phyloP scores from a whole-genome alignment of 2,888 invertebrate species.

The Limnephilus rhombicus region DNA sequence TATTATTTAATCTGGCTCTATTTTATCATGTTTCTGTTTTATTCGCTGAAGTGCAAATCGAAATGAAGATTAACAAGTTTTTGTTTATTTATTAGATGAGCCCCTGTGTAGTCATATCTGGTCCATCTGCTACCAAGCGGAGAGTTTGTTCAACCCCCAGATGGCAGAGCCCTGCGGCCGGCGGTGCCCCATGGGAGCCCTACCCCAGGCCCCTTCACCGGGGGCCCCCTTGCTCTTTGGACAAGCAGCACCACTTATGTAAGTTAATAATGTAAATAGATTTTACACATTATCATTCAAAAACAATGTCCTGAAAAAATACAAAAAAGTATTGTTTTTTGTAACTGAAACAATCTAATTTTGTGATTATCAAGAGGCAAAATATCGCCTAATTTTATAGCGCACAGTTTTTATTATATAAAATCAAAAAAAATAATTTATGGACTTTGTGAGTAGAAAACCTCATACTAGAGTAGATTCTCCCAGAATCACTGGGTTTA shows the following conservation, averaged over 20 bases:
- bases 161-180: constrained; percentile 85
- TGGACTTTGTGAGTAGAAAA: too few species aligned
- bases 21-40: too few species aligned
- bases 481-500: too few species aligned
- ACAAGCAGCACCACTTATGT: constrained; percentile 85
- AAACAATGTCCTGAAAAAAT: too few species aligned
- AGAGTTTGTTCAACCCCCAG: constrained; percentile 81
- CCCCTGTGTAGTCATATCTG: constrained; percentile 89
- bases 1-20: too few species aligned
- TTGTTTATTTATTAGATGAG: constrained; percentile 72
- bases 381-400: too few species aligned
- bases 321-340: too few species aligned
- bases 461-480: too few species aligned
- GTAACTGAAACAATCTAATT: neutral
- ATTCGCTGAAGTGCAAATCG: neutral
- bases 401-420: too few species aligned
- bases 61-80: neutral
- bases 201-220: constrained; percentile 58
- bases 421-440: too few species aligned
- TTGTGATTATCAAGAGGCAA: neutral
- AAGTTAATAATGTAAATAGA: constrained; percentile 66
- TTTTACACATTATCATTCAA: neutral
- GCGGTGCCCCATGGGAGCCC: constrained; percentile 82
- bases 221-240: constrained; percentile 80
- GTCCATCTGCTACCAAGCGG: constrained; percentile 88